These are phyloP conservation scores for Pachycephus smyrnensis DNA, from an alignment of 2,888 invertebrate genomes.

Conservation along the genomic window DNA sequence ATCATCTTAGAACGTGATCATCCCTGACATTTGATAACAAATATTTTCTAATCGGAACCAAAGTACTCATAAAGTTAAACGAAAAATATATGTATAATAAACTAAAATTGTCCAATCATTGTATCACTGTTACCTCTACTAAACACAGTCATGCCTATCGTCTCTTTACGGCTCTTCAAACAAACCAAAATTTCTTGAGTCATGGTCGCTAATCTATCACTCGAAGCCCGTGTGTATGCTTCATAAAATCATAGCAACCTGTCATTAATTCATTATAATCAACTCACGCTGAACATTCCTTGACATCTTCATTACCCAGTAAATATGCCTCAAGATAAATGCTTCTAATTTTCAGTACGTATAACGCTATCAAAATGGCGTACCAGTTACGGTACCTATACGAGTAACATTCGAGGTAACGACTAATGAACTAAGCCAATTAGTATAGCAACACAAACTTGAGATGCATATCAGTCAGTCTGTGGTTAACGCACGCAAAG, in stretches of 20 bases:
- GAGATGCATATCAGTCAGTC: background rate
- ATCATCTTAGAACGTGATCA: background rate
- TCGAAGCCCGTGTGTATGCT: background rate
- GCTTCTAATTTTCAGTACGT: background rate
- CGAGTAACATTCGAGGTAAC: background rate
- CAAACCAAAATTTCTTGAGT: background rate
- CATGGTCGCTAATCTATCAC: background rate
- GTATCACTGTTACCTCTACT: background rate
- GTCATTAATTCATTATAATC: background rate
- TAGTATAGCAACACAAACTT: background rate
- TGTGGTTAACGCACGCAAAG: background rate
- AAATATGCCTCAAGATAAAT: background rate
- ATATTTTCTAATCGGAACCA: background rate
- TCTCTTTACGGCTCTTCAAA: background rate
- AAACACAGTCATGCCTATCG: background rate
- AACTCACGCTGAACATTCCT: background rate
- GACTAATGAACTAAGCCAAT: background rate
- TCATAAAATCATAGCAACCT: background rate
- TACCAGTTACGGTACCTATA: background rate
- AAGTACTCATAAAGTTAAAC: background rate
- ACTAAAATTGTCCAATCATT: background rate
- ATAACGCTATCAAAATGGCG: background rate
- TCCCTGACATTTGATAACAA: background rate
- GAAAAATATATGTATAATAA: background rate
- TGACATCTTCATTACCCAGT: background rate